phyloP scores from a whole-genome alignment of 2,113 vertebrate genomes.

The Lethenteron reissneri region DNA sequence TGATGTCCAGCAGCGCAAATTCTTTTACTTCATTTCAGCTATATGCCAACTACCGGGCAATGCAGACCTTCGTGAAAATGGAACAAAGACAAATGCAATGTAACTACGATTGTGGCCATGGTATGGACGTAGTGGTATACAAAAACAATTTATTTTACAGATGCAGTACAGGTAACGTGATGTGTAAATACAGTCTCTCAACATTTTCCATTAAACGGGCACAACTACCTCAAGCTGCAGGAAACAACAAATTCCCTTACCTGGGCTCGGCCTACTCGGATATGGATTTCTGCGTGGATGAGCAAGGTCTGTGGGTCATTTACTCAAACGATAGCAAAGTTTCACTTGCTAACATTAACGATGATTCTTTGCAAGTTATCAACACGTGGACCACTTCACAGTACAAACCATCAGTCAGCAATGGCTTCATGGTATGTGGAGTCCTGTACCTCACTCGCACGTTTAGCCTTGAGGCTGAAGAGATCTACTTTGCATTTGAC shows the following conservation, averaged over 20 bases:
- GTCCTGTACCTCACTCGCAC: slow-evolving; percentile 54
- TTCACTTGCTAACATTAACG: slow-evolving; percentile 71
- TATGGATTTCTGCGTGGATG: slow-evolving; percentile 38
- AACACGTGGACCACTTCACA: slow-evolving; percentile 50
- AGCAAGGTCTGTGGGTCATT: slow-evolving; percentile 78
- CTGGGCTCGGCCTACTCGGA: slow-evolving; percentile 24
- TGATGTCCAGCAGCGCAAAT: slow-evolving; percentile 12
- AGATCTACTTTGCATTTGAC: slow-evolving; percentile 66
- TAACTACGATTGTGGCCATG: slow-evolving; percentile 11
- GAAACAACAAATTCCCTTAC: slow-evolving; percentile 15
- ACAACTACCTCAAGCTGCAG: slow-evolving; percentile 10
- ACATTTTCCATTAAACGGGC: slow-evolving; percentile 8
- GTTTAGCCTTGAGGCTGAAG: slow-evolving; percentile 25
- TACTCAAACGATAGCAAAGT: slow-evolving; percentile 76
- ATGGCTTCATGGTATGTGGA: slow-evolving; percentile 70
- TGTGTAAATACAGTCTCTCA: slow-evolving; percentile 15
- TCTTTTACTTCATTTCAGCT: slow-evolving; percentile 12
- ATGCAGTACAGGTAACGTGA: slow-evolving; percentile 13
- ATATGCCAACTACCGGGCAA: slow-evolving; percentile 12
- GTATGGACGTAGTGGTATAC: slow-evolving; percentile 15
- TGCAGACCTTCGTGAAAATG: slow-evolving; percentile 11
- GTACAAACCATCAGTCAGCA: slow-evolving; percentile 41
- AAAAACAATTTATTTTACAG: slow-evolving; percentile 19
- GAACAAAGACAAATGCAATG: slow-evolving; percentile 8
- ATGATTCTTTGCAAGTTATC: slow-evolving; percentile 52